Conservation (phyloP, 2,113 vertebrate genomes). For the Thamnaconus septentrionalis region DNA sequence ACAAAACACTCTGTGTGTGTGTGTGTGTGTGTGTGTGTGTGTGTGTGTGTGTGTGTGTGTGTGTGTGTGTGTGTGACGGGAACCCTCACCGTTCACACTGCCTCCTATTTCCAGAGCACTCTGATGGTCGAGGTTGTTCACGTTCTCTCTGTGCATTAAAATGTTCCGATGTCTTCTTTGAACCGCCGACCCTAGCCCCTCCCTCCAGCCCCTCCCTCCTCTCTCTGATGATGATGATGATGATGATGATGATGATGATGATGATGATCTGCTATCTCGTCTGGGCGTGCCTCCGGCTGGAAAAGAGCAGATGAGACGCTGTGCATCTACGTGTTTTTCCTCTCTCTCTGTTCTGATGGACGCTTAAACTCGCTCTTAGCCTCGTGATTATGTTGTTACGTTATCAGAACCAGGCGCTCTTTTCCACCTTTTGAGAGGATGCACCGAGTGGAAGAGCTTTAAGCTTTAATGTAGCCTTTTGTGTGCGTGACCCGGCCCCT, state of each 20-base stretch:
- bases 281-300: not conserved
- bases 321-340: not conserved
- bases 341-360: slow-evolving; percentile 4
- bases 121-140: no score
- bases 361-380: not conserved
- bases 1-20: not conserved
- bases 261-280: no score
- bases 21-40: not conserved
- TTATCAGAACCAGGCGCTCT: slow-evolving; percentile 1
- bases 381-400: not conserved
- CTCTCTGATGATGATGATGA: no score
- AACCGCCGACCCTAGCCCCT: no score
- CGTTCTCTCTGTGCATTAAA: no score
- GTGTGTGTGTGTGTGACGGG: not conserved
- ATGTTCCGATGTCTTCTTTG: no score
- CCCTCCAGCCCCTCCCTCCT: no score
- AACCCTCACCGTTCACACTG: not conserved
- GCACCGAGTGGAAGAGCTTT: slow-evolving; percentile 16
- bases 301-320: not conserved
- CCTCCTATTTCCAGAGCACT: no score
- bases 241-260: no score
- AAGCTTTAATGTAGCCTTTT: slow-evolving; percentile 11
- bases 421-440: slow-evolving; percentile 13
- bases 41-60: not conserved
- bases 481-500: not conserved